Evolutionary conservation across 1,140 invertebrate genomes (phyloP).

Genomic region (Aphaenogaster floridana): DNA sequence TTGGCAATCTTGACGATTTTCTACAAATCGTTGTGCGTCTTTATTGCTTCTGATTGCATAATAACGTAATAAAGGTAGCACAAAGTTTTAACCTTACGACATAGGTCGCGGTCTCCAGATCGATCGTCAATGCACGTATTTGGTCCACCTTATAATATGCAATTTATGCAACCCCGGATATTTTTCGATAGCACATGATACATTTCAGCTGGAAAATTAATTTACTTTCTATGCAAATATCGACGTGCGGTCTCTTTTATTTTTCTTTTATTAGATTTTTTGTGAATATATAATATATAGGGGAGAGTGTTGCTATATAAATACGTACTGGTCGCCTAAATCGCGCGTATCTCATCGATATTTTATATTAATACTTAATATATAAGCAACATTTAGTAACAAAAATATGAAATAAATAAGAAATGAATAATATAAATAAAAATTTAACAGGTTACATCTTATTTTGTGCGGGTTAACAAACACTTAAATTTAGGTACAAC

Average conservation of each 20-base stretch:
- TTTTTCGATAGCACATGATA: not conserved
- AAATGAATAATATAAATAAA: too few species aligned
- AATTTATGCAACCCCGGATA: not conserved
- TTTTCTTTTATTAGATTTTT: not conserved
- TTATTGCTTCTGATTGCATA: slow-evolving; percentile 72
- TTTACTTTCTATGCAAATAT: slow-evolving; percentile 38
- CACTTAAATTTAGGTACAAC: too few species aligned
- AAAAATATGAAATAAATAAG: too few species aligned
- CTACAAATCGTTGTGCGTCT: slow-evolving; percentile 63
- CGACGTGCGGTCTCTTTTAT: not conserved
- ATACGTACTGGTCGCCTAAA: too few species aligned
- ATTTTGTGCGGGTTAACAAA: too few species aligned
- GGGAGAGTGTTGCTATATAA: too few species aligned
- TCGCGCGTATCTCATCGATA: too few species aligned
- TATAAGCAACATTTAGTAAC: too few species aligned
- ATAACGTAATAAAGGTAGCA: slow-evolving; percentile 36
- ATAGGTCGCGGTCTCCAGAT: slow-evolving; percentile 1
- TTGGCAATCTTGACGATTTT: slow-evolving; percentile 70
- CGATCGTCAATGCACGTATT: slow-evolving; percentile 26
- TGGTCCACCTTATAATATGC: not conserved
- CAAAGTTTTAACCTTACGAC: slow-evolving; percentile 18
- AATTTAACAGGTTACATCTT: too few species aligned
- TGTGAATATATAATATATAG: not conserved
- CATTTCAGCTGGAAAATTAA: slow-evolving; percentile 3
- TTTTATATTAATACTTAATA: too few species aligned